Conservation (phyloP, 2,113 vertebrate genomes). For the Stomatorhinus ivindoensis region DNA sequence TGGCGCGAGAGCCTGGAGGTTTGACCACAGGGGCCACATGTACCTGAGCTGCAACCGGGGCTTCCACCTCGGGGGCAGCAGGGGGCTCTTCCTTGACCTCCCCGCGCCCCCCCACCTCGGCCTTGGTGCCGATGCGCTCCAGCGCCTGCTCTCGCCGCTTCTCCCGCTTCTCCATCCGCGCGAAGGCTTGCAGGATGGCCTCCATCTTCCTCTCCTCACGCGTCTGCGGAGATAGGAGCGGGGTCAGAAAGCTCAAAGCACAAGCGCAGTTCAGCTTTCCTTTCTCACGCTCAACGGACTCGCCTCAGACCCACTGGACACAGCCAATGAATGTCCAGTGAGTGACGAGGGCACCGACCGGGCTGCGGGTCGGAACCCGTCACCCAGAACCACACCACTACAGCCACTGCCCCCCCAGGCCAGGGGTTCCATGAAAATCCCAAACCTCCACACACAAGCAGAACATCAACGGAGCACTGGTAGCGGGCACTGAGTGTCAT, state of each 20-base stretch:
- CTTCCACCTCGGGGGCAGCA: slow-evolving; percentile 56
- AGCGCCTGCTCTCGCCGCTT: slow-evolving; percentile 96
- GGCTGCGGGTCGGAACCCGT: not conserved
- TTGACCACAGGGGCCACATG: slow-evolving; percentile 56
- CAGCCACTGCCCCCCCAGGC: not conserved
- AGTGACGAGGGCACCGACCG: not conserved
- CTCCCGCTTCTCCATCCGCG: slow-evolving; percentile 93
- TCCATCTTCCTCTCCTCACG: slow-evolving; percentile 99
- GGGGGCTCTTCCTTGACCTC: slow-evolving; percentile 84
- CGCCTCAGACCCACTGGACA: not conserved
- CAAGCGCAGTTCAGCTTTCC: not conserved
- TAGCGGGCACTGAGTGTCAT: not conserved
- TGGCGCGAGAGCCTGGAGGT: slow-evolving; percentile 49
- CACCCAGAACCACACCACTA: not conserved
- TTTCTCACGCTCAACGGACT: not conserved
- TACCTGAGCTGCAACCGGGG: slow-evolving; percentile 51
- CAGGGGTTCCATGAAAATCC: not conserved
- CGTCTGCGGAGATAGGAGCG: slow-evolving; percentile 62
- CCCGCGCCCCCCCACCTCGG: slow-evolving; percentile 9
- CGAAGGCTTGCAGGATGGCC: slow-evolving; percentile 96
- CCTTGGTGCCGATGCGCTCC: slow-evolving; percentile 89
- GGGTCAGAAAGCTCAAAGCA: not conserved
- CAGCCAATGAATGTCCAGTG: not conserved
- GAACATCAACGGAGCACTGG: not conserved
- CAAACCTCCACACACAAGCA: not conserved